Conservation (phyloP, 2,888 invertebrate species). For the Pammene fasciana region DNA sequence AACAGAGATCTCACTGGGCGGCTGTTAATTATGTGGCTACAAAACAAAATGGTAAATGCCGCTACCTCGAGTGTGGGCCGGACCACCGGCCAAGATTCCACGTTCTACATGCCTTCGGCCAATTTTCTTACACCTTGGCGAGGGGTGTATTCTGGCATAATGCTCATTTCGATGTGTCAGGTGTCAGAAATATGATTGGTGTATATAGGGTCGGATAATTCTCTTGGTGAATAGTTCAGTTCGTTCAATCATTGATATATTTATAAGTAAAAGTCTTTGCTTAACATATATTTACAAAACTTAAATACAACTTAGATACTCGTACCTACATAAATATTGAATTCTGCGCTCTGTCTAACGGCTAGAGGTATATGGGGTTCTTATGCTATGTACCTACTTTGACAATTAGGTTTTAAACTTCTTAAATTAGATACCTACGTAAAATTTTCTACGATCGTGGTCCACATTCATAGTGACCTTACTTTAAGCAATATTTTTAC, state of each 20-base stretch:
- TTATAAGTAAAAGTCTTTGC: too few species aligned
- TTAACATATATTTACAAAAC: too few species aligned
- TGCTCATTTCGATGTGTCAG: slow-evolving; percentile 29
- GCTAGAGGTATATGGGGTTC: too few species aligned
- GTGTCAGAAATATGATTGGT: slow-evolving; percentile 19
- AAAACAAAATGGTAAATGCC: slow-evolving; percentile 74
- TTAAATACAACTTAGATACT: too few species aligned
- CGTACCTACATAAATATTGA: too few species aligned
- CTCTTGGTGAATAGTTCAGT: not conserved
- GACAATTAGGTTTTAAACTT: too few species aligned
- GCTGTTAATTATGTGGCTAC: slow-evolving; percentile 81
- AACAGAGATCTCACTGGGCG: slow-evolving; percentile 80
- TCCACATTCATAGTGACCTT: too few species aligned
- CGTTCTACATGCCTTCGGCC: slow-evolving; percentile 53
- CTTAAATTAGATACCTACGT: too few species aligned
- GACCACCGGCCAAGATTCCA: slow-evolving; percentile 68
- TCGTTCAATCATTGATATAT: not conserved
- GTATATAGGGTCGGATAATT: slow-evolving; percentile 6
- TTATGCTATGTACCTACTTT: too few species aligned
- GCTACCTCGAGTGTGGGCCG: slow-evolving; percentile 75
- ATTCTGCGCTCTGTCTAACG: too few species aligned
- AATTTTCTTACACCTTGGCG: slow-evolving; percentile 61
- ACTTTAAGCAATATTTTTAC: not conserved
- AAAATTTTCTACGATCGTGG: too few species aligned
- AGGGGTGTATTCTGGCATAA: slow-evolving; percentile 50